These are phyloP conservation scores for Camelus bactrianus DNA, from an alignment of 2,113 vertebrate species.

Conservation along the genomic window DNA sequence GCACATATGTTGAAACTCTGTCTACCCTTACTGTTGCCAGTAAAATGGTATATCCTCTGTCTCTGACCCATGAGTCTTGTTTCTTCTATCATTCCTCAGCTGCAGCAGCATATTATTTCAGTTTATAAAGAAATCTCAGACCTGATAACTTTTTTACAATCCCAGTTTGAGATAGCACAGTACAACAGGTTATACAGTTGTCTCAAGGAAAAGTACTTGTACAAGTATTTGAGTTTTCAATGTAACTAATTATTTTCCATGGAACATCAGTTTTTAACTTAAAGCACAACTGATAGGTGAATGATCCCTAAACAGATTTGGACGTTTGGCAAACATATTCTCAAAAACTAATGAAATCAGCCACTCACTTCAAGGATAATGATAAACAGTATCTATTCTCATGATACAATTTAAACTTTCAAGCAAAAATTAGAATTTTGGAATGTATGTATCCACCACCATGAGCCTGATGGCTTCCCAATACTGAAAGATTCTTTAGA, in stretches of 20 bases:
- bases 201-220: not conserved
- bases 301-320: not conserved
- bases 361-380: not conserved
- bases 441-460: not conserved
- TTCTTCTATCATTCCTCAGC: not conserved
- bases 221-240: not conserved
- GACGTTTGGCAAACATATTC: not conserved
- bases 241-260: not conserved
- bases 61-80: not conserved
- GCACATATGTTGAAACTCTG: not conserved
- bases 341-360: not conserved
- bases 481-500: not conserved
- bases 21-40: not conserved
- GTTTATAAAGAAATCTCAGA: not conserved
- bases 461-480: not conserved
- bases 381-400: too few relatives aligned
- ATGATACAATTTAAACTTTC: not conserved
- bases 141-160: not conserved
- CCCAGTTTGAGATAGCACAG: not conserved
- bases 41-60: not conserved
- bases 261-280: not conserved
- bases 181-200: not conserved
- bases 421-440: not conserved
- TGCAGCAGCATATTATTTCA: not conserved
- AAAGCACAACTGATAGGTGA: not conserved